Conservation (phyloP, 2,888 invertebrate genomes). For the Gastrophysa polygoni region DNA sequence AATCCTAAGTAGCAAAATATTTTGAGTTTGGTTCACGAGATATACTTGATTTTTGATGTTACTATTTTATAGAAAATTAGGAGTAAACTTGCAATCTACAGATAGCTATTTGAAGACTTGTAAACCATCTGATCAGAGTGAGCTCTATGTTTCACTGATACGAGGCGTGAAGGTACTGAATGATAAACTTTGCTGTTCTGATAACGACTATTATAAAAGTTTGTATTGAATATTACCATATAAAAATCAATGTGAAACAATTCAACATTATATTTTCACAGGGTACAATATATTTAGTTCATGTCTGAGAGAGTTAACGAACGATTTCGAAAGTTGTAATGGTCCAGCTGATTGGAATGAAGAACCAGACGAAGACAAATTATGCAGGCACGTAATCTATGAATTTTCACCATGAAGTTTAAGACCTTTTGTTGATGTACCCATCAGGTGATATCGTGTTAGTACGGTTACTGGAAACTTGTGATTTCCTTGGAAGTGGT, state of each 20-base stretch:
- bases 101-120: conserved; percentile 56
- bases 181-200: conserved; percentile 51
- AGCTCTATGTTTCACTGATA: conserved; percentile 60
- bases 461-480: no score
- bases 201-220: conserved; percentile 22
- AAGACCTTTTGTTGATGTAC: no score
- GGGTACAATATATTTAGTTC: conserved; percentile 37
- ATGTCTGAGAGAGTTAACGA: conserved; percentile 55
- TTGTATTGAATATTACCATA: neutral
- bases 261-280: conserved; percentile 13
- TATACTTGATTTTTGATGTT: no score
- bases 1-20: no score
- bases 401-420: no score
- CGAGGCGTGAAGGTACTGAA: conserved; percentile 58
- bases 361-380: conserved; percentile 52
- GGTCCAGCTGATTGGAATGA: conserved; percentile 65
- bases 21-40: no score
- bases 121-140: conserved; percentile 51
- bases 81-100: conserved; percentile 54
- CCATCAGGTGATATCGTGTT: no score
- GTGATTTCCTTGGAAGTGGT: no score
- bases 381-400: conserved; percentile 57
- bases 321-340: conserved; percentile 61
- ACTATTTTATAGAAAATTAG: conserved; percentile 46
- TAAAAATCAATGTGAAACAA: neutral